phyloP scores from a whole-genome alignment of 2,113 vertebrate genomes.

The Delphinus delphis region DNA sequence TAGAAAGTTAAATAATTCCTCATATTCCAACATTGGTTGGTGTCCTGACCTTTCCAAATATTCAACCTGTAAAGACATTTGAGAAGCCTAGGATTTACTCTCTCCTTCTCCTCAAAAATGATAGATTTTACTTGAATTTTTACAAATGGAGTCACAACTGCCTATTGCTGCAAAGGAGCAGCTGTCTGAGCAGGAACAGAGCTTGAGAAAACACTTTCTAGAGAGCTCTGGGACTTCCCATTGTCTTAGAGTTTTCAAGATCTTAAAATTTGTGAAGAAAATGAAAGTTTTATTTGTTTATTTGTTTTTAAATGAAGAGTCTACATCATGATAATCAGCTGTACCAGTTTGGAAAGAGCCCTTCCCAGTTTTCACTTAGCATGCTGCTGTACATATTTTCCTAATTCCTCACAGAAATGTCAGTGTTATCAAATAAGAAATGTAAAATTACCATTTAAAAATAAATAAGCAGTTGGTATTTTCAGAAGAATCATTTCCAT shows the following conservation, averaged over 20 bases:
- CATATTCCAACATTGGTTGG: slow-evolving; percentile 80
- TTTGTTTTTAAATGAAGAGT: slow-evolving; percentile 58
- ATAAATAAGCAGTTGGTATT: background rate
- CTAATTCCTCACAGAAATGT: slow-evolving; percentile 79
- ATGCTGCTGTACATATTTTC: slow-evolving; percentile 72
- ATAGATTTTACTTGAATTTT: slow-evolving; percentile 84
- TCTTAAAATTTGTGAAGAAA: slow-evolving; percentile 80
- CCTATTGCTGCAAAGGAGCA: slow-evolving; percentile 80
- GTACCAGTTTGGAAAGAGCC: slow-evolving; percentile 81
- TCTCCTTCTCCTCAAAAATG: slow-evolving; percentile 77
- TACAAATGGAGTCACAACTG: slow-evolving; percentile 83
- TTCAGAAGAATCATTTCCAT: slow-evolving; percentile 28
- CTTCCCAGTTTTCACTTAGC: slow-evolving; percentile 68
- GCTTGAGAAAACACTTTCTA: slow-evolving; percentile 83
- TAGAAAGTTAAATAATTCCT: slow-evolving; percentile 84
- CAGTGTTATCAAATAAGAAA: slow-evolving; percentile 67
- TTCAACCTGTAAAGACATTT: slow-evolving; percentile 85
- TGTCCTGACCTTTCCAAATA: slow-evolving; percentile 82
- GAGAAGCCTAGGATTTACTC: slow-evolving; percentile 79
- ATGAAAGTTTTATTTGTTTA: slow-evolving; percentile 24
- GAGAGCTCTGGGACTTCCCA: slow-evolving; percentile 81
- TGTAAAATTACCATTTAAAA: slow-evolving; percentile 38
- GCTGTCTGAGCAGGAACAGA: slow-evolving; percentile 80
- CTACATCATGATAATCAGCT: slow-evolving; percentile 79
- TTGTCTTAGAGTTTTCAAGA: slow-evolving; percentile 83